Conservation (phyloP, 2,797 vertebrate species). For the Okamejei kenojei region DNA sequence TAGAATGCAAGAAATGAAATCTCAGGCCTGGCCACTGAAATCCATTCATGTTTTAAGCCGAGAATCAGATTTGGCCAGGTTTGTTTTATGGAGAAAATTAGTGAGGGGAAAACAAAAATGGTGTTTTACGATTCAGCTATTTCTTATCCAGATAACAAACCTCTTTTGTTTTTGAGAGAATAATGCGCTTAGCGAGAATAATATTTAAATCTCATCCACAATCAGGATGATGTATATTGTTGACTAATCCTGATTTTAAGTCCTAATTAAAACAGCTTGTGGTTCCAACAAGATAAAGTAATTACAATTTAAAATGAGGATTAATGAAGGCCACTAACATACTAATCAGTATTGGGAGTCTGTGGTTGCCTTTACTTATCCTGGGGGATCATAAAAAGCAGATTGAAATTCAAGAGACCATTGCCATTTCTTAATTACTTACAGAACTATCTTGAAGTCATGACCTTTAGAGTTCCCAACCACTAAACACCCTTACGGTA, state of each 20-base stretch:
- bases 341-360: constrained; percentile 31
- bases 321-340: constrained; percentile 29
- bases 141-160: constrained; percentile 3
- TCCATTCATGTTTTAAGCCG: background rate
- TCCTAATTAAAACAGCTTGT: constrained; percentile 28
- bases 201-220: constrained; percentile 27
- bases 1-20: background rate
- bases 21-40: background rate
- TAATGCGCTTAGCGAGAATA: background rate
- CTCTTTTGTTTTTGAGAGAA: background rate
- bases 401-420: constrained; percentile 34
- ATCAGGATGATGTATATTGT: constrained; percentile 17
- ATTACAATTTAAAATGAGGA: constrained; percentile 37
- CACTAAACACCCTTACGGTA: background rate
- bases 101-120: background rate
- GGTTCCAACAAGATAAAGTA: constrained; percentile 36
- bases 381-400: constrained; percentile 22
- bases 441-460: constrained; percentile 20
- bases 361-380: background rate
- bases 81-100: background rate
- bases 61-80: background rate
- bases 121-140: background rate
- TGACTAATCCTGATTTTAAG: constrained; percentile 36
- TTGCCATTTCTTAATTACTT: constrained; percentile 34
- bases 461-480: constrained; percentile 4